Conservation (phyloP, 1,140 invertebrate genomes). For the Drosophila tani region DNA sequence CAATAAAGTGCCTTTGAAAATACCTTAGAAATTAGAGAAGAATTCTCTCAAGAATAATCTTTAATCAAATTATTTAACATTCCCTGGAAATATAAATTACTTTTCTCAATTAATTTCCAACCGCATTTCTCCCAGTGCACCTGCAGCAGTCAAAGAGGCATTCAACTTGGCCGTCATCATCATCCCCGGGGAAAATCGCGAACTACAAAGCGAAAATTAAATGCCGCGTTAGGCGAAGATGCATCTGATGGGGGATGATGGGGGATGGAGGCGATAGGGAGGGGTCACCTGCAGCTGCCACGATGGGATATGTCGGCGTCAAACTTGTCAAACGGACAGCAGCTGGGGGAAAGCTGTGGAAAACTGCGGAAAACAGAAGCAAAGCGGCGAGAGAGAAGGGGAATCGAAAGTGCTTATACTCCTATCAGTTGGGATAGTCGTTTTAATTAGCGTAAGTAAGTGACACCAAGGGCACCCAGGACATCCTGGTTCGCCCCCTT, state of each 20-base stretch:
- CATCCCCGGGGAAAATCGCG: conserved; percentile 10
- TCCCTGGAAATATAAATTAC: not conserved
- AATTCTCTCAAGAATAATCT: too few species aligned
- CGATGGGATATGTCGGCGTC: conserved; percentile 46
- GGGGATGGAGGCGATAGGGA: too few species aligned
- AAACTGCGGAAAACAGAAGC: conserved; percentile 24
- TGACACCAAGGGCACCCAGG: conserved; percentile 52
- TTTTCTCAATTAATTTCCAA: too few species aligned
- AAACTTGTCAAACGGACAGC: conserved; percentile 60
- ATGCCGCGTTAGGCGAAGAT: conserved; percentile 39
- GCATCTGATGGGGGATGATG: conserved; percentile 12
- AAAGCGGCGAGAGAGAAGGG: not conserved
- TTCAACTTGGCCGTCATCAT: conserved; percentile 1
- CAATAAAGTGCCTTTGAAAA: too few species aligned
- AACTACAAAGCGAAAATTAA: conserved; percentile 59
- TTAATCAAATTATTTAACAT: too few species aligned
- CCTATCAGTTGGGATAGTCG: conserved; percentile 30
- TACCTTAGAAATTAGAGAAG: too few species aligned
- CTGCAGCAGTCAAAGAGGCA: conserved; percentile 30
- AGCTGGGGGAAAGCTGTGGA: conserved; percentile 1
- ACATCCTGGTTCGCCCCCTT: not conserved
- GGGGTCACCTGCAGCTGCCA: conserved; percentile 22
- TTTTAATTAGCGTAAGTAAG: conserved; percentile 81
- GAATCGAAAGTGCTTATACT: conserved; percentile 1
- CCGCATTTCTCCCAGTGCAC: conserved; percentile 1